Evolutionary conservation across 2,888 invertebrate genomes (phyloP), one percentile per base, ranked within the genome.

Genomic region (Petrolisthes cinctipes): DNA sequence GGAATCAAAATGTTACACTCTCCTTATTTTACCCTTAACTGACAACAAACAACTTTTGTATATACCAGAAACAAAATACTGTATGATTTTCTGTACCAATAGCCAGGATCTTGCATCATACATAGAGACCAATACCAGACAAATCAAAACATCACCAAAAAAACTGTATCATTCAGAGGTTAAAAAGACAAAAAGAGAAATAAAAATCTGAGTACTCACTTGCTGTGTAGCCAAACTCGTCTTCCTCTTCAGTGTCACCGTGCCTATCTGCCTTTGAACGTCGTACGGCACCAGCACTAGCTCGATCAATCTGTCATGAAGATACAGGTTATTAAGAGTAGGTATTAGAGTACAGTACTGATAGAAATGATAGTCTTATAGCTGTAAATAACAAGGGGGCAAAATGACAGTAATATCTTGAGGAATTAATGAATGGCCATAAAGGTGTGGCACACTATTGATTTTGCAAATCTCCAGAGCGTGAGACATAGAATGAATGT

Each of bases 271-370:
- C 95, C 93, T 95, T 95, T 91, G 94, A 95, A 83, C 96, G 94
- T 92, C 95, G 96, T 5, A 97, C 94, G 91, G 97, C 97, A 0
- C 96, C 97, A 0, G 97, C 97, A 92, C 97, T 97, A 0, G 96
- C 96, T 89, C 97, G 95, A 92, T 97, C 97, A 92, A 97, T 97
- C 97, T 88, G 57, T 61, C 53, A 14, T 37, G n/a, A 37, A 37
- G 37, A 37, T 37, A 37, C 37, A 37, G 37, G 37, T 37, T 37
- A 37, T 37, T 37, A 37, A 37, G 37, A 37, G 37, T 37, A 37
- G 37, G 37, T 37, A 37, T 37, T 37, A 2, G 37, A 37, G 37
- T 37, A 37, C 37, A 37, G 37, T 37, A 37, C 37, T 37, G 37
- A 37, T 37, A 37, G 37, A 37, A 37, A 37, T 37, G 37, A 37